Base-by-base conservation (phyloP, 2,888 invertebrate species). In the Volucella inflata region DNA sequence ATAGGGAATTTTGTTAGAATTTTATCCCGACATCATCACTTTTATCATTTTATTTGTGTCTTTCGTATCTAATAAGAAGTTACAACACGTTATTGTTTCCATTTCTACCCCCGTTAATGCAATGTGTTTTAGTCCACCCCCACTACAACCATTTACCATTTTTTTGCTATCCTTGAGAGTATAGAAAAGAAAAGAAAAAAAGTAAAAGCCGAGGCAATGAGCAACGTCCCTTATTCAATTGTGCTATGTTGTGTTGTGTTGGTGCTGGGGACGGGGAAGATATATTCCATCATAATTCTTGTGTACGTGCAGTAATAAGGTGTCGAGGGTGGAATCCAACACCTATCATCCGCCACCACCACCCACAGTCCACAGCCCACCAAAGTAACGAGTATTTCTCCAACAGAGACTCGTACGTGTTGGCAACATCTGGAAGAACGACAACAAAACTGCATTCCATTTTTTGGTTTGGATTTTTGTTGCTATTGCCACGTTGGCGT, bases 31-130 rank as follows among this genome's bases (percentile, higher is more conserved):
- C 85, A 85, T 85, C 85, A 76, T 85, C 81, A 85, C 71, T 76
- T 77, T 85, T 77, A 85, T 85, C 85, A 85, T 81, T 85, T 81
- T 85, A 81, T 81, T 72, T 77, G 67, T 81, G 76, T 85, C 57
- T 81, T 68, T 81, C 77, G 72, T 74, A 85, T 85, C 81, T 85
- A 81, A 85, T 85, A 85, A 81, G 81, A 85, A 85, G 85, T 81
- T 81, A 85, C 85, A 81, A 68, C 80, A 85, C 81, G 85, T 84
- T 84, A 80, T 81, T 81, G 81, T 85, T 85, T 85, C 74, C 83
- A 78, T 57, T 14, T 40, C 51, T 51, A 67, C 51, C 71, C 74
- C 46, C 21, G 60, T 14, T 51, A 42, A 79, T 21, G 65, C 55
- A 64, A 53, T 44, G 59, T 76, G 53, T 62, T 77, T 44, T 50